These are phyloP conservation scores for Drosophila histrio DNA, from an alignment of 2,888 invertebrate species.

Conservation along the genomic window DNA sequence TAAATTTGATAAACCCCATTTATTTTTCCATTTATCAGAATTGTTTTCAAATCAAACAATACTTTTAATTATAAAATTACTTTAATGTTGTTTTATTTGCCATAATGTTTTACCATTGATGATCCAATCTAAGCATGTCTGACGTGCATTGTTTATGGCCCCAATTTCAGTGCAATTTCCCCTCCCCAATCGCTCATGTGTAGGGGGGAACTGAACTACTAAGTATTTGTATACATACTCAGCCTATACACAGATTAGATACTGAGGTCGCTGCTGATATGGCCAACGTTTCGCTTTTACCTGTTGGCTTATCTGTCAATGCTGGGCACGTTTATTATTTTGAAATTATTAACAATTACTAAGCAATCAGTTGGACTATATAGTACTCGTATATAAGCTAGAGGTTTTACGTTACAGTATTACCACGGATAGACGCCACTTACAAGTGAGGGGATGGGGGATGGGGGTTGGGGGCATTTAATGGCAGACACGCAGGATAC, in stretches of 20 bases:
- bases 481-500: conserved; percentile 19
- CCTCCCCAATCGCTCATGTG: neutral
- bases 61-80: conserved; percentile 13
- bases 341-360: conserved; percentile 74
- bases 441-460: neutral
- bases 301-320: conserved; percentile 49
- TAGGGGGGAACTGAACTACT: conserved; percentile 25
- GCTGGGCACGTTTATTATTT: conserved; percentile 62
- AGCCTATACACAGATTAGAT: conserved; percentile 42
- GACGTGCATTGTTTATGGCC: conserved; percentile 45
- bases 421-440: neutral
- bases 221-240: conserved; percentile 23
- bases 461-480: neutral
- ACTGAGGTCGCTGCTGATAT: conserved; percentile 26
- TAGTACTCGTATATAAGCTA: conserved; percentile 4
- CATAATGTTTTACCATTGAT: conserved; percentile 5
- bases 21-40: neutral
- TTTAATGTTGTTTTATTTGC: conserved; percentile 20
- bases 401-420: conserved; percentile 3
- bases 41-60: neutral
- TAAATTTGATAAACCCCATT: neutral
- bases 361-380: conserved; percentile 57
- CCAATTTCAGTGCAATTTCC: conserved; percentile 13
- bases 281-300: conserved; percentile 30
- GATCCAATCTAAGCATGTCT: conserved; percentile 25